These are phyloP conservation scores for Corvus cornix DNA, from an alignment of 2,113 vertebrate genomes.

Conservation along the genomic window DNA sequence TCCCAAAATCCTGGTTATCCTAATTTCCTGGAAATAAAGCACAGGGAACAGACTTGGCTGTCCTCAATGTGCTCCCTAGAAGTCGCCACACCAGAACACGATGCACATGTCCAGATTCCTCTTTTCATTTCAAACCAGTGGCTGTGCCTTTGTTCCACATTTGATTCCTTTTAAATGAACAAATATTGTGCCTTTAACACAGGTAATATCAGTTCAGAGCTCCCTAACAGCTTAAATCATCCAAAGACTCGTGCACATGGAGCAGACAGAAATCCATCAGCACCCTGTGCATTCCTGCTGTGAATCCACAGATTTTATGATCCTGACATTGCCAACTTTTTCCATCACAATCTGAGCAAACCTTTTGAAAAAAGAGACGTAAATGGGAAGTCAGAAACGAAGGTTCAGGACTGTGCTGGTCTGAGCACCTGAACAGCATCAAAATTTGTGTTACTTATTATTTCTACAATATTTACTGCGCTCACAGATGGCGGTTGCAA, in stretches of 20 bases:
- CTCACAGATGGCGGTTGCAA: background rate
- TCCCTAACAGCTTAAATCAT: background rate
- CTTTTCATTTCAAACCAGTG: background rate
- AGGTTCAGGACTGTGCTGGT: background rate
- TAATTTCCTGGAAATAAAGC: background rate
- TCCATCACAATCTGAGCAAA: background rate
- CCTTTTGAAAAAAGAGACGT: background rate
- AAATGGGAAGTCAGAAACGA: background rate
- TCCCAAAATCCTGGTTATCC: background rate
- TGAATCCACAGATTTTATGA: background rate
- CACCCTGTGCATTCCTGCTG: background rate
- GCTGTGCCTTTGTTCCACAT: background rate
- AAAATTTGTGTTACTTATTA: background rate
- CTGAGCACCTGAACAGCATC: background rate
- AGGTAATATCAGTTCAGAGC: background rate
- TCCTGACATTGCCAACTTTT: background rate
- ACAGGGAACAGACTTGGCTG: background rate
- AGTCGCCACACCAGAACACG: background rate
- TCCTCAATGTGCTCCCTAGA: background rate
- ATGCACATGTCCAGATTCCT: background rate
- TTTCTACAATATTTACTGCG: background rate
- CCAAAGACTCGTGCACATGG: background rate
- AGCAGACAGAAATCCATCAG: background rate
- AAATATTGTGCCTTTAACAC: background rate
- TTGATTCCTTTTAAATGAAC: background rate